These are phyloP conservation scores for Macroramphosus scolopax DNA, from an alignment of 2,797 vertebrate genomes.

Conservation along the genomic window DNA sequence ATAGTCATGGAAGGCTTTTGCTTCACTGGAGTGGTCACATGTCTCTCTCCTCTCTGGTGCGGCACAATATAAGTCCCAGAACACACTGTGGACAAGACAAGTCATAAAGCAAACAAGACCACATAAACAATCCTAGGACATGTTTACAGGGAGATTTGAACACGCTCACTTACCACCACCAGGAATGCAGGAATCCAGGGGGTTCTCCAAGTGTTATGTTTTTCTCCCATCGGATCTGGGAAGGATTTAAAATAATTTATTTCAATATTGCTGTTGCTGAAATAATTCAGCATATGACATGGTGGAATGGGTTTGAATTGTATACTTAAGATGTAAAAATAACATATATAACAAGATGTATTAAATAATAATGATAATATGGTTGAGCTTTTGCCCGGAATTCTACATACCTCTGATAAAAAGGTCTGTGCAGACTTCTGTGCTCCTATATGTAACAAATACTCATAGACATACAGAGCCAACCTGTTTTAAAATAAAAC, in stretches of 20 bases:
- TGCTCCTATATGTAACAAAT: slow-evolving; percentile 96
- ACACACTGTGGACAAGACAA: slow-evolving; percentile 83
- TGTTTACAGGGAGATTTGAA: slow-evolving; percentile 21
- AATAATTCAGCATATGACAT: too few species aligned
- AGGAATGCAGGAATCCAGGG: slow-evolving; percentile 96
- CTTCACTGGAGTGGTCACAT: slow-evolving; percentile 99
- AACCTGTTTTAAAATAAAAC: slow-evolving; percentile 74
- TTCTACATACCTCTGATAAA: slow-evolving; percentile 90
- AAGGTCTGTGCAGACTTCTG: slow-evolving; percentile 99
- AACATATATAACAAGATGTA: too few species aligned
- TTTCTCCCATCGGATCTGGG: slow-evolving; percentile 98
- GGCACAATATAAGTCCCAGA: slow-evolving; percentile 99
- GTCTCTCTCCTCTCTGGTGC: slow-evolving; percentile 98
- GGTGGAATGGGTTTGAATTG: too few species aligned
- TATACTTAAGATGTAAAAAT: too few species aligned
- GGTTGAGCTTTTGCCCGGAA: slow-evolving; percentile 19
- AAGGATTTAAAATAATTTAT: slow-evolving; percentile 10
- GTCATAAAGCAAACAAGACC: slow-evolving; percentile 50
- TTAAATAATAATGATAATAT: neutral
- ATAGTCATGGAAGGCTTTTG: slow-evolving; percentile 99
- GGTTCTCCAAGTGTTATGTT: slow-evolving; percentile 97
- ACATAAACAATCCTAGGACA: slow-evolving; percentile 43
- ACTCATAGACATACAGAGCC: slow-evolving; percentile 97
- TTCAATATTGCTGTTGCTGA: too few species aligned
- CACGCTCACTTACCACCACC: slow-evolving; percentile 92